These are phyloP conservation scores for Poecilobothrus nobilitatus DNA, from an alignment of 2,888 invertebrate genomes.

Conservation along the genomic window DNA sequence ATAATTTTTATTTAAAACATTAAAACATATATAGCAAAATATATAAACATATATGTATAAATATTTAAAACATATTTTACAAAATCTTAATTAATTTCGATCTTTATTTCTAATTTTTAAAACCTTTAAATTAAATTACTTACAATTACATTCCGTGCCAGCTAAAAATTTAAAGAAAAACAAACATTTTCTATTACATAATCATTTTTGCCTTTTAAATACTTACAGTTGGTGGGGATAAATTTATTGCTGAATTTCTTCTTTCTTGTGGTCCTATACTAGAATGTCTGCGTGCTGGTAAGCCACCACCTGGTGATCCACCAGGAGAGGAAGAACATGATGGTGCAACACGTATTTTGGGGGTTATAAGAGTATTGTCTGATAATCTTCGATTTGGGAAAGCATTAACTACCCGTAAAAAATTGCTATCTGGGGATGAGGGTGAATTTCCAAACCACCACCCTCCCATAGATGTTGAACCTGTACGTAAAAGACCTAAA, in stretches of 20 bases:
- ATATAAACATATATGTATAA: too few relatives aligned
- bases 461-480: slow-evolving; percentile 59
- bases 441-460: slow-evolving; percentile 81
- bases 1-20: too few relatives aligned
- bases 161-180: slow-evolving; percentile 4
- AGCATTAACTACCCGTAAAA: slow-evolving; percentile 71
- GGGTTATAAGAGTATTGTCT: slow-evolving; percentile 85
- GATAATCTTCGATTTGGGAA: slow-evolving; percentile 82
- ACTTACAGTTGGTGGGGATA: slow-evolving; percentile 84
- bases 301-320: slow-evolving; percentile 59
- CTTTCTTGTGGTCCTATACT: slow-evolving; percentile 87
- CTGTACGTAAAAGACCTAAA: slow-evolving; percentile 31
- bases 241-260: slow-evolving; percentile 71
- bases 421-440: slow-evolving; percentile 76
- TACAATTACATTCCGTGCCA: not conserved
- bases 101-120: too few relatives aligned
- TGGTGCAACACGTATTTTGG: slow-evolving; percentile 68
- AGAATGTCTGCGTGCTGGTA: slow-evolving; percentile 81
- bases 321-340: slow-evolving; percentile 80
- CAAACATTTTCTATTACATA: slow-evolving; percentile 8
- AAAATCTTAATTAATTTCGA: too few relatives aligned
- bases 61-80: too few relatives aligned
- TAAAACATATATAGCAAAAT: too few relatives aligned
- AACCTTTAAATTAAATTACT: not conserved
- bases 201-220: slow-evolving; percentile 8